Evolutionary conservation across 2,888 invertebrate species (phyloP).

Genomic region (Phragmatobia fuliginosa): DNA sequence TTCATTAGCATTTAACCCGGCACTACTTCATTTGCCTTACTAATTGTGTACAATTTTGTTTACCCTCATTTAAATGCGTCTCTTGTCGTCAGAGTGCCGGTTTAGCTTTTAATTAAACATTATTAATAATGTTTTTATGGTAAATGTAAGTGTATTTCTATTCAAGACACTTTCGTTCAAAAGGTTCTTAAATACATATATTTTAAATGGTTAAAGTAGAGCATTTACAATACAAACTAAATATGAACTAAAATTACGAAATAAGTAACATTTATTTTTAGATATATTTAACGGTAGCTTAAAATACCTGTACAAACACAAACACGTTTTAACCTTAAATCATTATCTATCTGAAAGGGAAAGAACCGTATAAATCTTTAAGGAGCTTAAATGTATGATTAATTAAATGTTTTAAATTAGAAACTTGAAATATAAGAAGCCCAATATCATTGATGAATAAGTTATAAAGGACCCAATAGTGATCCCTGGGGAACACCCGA

Average conservation of each 20-base stretch:
- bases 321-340: too few species aligned
- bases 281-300: too few species aligned
- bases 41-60: constrained; percentile 57
- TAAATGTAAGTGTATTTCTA: constrained; percentile 2
- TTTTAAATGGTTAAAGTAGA: too few species aligned
- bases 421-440: neutral
- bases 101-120: constrained; percentile 50
- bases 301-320: too few species aligned
- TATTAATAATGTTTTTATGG: constrained; percentile 19
- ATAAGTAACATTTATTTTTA: too few species aligned
- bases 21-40: constrained; percentile 52
- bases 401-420: neutral
- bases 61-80: constrained; percentile 51
- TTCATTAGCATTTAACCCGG: constrained; percentile 52
- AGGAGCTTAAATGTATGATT: neutral
- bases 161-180: neutral
- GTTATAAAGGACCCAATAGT: neutral
- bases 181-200: too few species aligned
- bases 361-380: too few species aligned
- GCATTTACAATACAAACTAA: too few species aligned
- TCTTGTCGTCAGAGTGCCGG: constrained; percentile 34
- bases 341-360: too few species aligned
- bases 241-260: too few species aligned
- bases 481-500: neutral
- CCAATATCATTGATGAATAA: neutral